Base-by-base conservation (phyloP, 2,888 invertebrate genomes). In the Eristalinus sepulchralis region DNA sequence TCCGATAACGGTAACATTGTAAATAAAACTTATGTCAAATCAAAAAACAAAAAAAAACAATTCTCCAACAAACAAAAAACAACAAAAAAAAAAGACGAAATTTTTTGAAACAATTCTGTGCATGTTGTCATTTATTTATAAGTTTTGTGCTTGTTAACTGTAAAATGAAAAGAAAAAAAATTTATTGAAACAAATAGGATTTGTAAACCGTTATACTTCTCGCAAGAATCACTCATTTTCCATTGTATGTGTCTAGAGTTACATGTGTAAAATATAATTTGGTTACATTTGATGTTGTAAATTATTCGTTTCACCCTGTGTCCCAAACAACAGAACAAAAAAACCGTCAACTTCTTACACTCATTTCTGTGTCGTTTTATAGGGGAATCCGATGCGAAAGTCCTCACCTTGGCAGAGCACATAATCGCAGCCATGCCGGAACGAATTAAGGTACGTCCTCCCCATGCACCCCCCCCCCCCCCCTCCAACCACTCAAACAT, bases 351-450 rank as follows among this genome's bases (percentile, higher is more conserved):
- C 17, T 47, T 17, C 17, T 47, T 2, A 13, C n/a, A 0, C 24
- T 55, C 53, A 11, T 36, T 34, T 47, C 34, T 34, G 34, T 9
- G 39, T 71, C 39, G 11, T 57, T 34, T 91, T 95, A 92, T 94
- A 97, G 97, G 97, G 96, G 97, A 97, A 93, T 97, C 97, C 94
- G 97, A 97, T 94, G 97, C 96, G 90, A 95, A 97, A 91, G 98
- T 98, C 88, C 94, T 98, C 90, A 98, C 98, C 76, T 94, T 99
- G 91, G 99, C 99, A 73, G 98, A 98, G 92, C 98, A 99, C 94
- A 99, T 99, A 90, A 99, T 99, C 91, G 99, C 98, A 73, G 99
- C 99, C 11, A 97, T 99, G 95, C 99, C 99, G 82, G 98, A 98
- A 89, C 95, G 98, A 90, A 99, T 99, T 92, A 99, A 99, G 95